Conservation (phyloP, 1,140 invertebrate species). For the Drosophila pallidifrons region DNA sequence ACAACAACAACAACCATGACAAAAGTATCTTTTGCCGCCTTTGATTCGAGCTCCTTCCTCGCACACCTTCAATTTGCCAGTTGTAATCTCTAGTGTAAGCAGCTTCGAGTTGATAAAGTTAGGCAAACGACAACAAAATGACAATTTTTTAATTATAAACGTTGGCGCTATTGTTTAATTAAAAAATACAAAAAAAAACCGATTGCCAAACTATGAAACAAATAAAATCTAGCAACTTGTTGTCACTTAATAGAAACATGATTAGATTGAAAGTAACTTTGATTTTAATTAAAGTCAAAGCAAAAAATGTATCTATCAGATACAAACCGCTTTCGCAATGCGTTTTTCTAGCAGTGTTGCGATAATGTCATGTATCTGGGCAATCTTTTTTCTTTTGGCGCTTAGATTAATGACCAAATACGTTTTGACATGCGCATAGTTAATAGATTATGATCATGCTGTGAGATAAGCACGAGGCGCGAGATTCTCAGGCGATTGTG, state of each 20-base stretch:
- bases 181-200: conserved; percentile 25
- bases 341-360: neutral
- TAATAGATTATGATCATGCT: conserved; percentile 41
- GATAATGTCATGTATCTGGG: conserved; percentile 15
- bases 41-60: conserved; percentile 45
- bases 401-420: conserved; percentile 39
- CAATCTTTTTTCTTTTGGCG: neutral
- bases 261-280: conserved; percentile 9
- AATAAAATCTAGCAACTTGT: neutral
- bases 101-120: conserved; percentile 61
- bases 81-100: conserved; percentile 74
- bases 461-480: conserved; percentile 11
- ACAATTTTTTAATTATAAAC: conserved; percentile 79
- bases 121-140: conserved; percentile 76
- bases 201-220: conserved; percentile 25
- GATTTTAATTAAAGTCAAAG: neutral
- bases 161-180: conserved; percentile 59
- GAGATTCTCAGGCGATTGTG: conserved; percentile 35
- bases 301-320: neutral
- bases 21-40: conserved; percentile 55
- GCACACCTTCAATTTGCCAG: conserved; percentile 53
- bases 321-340: too few relatives aligned
- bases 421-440: conserved; percentile 46
- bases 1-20: conserved; percentile 49
- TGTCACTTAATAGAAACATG: neutral